Evolutionary conservation across 1,140 invertebrate genomes (phyloP), one percentile per base, ranked within the genome.

Genomic region (Propsilocerus akamusi): DNA sequence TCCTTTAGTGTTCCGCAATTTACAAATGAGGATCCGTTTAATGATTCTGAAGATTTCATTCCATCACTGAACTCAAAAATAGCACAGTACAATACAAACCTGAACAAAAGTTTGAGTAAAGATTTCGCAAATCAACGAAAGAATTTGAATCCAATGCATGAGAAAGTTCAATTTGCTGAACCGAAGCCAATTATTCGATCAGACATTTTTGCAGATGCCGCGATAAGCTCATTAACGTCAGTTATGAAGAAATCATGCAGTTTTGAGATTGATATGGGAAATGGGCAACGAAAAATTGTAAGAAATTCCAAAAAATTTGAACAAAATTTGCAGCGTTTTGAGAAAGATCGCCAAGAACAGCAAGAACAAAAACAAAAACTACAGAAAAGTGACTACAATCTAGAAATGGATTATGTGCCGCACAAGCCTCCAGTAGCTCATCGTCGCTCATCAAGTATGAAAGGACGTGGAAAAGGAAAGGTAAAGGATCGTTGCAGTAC

Each of bases 361-460:
- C 25, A 46, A 5, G 51, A 52, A 20, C 51, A 47, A 5, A 32
- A 49, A 26, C 17, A 12, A 12, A 47, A 25, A 25, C 17, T 30
- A 17, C 46, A 34, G 5, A 48, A 34, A 28, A 24, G 46, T 25
- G 24, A 25, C 22, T 26, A 62, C 58, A 63, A 74, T 68, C 61
- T 67, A 55, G 61, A 70, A 51, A 65, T 68, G 69, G 63, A 74
- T 57, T 70, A 70, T 65, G 64, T 75, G 14, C 69, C 67, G 3
- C 74, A 76, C 51, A 76, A 76, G 57, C 73, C 74, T 4, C 73
- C 74, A 7, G 62, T 66, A 49, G 64, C 61, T 2, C 57, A 63
- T 3, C 57, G 70, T 1, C 56, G 71, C 0, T 61, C 63, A 6
- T 63, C 63, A 0, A 65, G 63, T 49, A 58, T 65, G 51, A 53